Percentiles rank a stretch among this genome's conserved stretches.
phyloP scores from a whole-genome alignment of 1,140 invertebrate species.

The Saccostrea echinata region DNA sequence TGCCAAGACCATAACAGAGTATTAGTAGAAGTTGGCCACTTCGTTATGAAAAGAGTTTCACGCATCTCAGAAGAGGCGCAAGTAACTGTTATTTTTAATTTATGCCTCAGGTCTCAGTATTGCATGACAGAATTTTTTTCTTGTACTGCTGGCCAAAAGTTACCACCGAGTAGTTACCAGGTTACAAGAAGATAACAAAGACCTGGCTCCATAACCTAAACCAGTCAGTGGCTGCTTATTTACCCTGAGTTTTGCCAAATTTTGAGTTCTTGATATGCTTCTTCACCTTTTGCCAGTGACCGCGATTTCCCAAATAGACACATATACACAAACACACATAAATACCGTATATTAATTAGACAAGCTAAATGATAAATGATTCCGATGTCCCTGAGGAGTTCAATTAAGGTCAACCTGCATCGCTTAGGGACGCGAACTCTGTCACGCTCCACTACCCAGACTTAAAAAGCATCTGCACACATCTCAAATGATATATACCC shows the following conservation, averaged over 20 bases:
- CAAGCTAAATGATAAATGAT: background rate
- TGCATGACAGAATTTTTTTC: too few species aligned
- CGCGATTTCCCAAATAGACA: background rate
- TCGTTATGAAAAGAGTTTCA: too few species aligned
- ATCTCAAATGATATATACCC: slow-evolving; percentile 20
- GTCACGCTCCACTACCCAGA: background rate
- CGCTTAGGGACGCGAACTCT: slow-evolving; percentile 9
- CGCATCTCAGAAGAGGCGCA: too few species aligned
- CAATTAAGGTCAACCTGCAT: slow-evolving; percentile 36
- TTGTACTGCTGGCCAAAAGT: too few species aligned
- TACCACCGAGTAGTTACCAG: too few species aligned
- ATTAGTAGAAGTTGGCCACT: too few species aligned
- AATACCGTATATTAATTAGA: slow-evolving; percentile 19
- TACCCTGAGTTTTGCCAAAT: background rate
- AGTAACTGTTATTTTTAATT: too few species aligned
- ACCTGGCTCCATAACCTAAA: too few species aligned
- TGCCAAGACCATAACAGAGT: too few species aligned
- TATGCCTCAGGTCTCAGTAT: too few species aligned
- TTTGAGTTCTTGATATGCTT: background rate
- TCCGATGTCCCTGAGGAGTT: background rate
- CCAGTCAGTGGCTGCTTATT: background rate
- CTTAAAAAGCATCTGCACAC: slow-evolving; percentile 20
- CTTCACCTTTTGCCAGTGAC: slow-evolving; percentile 16
- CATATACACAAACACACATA: background rate
- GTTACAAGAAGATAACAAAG: background rate